Evolutionary conservation across 1,140 invertebrate genomes (phyloP), one percentile per base, ranked within the genome.

Genomic region (Drosophila santomea): DNA sequence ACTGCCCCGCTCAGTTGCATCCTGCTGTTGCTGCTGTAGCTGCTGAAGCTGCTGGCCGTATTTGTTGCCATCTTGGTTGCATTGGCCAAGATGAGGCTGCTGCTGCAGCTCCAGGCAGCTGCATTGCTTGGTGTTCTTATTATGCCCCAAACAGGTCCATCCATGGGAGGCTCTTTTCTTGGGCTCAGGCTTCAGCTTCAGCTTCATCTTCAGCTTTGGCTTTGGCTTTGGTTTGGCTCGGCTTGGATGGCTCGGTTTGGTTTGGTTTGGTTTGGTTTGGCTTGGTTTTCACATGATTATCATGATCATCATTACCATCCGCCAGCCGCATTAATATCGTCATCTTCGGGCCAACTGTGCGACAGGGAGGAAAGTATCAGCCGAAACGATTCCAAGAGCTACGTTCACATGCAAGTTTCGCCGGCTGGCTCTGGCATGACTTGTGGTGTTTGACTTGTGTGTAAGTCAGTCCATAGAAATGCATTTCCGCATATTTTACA

Each of bases 401-500:
- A 62, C 56, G 78, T 75, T 86, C 83, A 82, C 78, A 86, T 86
- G 83, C 83, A 83, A 88, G 75, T 80, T 89, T 72, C 78, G 80
- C 83, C 83, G 83, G 83, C 82, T 86, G 82, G 68, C 79, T 86
- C 79, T 86, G 82, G 68, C 79, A 88, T 88, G 82, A 88, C 83
- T 88, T 88, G 82, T 86, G 74, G 66, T 84, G 80, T 84, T 84
- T 83, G 76, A 79, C 64, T 83, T 84, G 80, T 79, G 71, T 80
- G 80, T 89, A 80, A 80, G 81, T 85, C 82, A 89, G 80, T 90
- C 85, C 85, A 89, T 89, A 89, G 85, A 89, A 89, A 89, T 89
- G 84, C 84, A 89, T 89, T 89, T 89, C 84, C 84, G 84, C 84
- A 89, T 89, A 90, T 89, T 89, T 89, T 89, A 89, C 85, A 89